Evolutionary conservation across 1,140 invertebrate genomes (phyloP).

Genomic region (Potamilus streckersoni): DNA sequence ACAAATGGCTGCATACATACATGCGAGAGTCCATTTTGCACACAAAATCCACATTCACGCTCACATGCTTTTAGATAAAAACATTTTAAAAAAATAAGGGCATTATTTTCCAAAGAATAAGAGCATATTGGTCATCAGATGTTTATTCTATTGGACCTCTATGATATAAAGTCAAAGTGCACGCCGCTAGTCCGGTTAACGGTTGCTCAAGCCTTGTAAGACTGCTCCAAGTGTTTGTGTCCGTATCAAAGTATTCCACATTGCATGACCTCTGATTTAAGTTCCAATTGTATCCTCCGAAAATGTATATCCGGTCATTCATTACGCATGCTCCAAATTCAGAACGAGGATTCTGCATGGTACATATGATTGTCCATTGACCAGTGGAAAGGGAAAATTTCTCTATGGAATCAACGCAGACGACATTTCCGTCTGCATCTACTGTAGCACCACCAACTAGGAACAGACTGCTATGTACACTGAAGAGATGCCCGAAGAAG

Average conservation of each 20-base stretch:
- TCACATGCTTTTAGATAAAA: too few relatives aligned
- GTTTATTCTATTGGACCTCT: too few relatives aligned
- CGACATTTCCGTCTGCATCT: conserved; percentile 28
- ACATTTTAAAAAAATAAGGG: too few relatives aligned
- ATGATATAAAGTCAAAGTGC: conserved; percentile 20
- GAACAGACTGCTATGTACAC: conserved; percentile 27
- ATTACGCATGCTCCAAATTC: conserved; percentile 39
- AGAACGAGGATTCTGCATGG: conserved; percentile 66
- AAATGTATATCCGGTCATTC: conserved; percentile 37
- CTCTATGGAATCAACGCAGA: conserved; percentile 42
- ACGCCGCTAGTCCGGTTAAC: conserved; percentile 19
- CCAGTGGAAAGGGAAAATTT: conserved; percentile 68
- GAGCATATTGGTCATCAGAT: too few relatives aligned
- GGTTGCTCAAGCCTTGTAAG: conserved; percentile 7
- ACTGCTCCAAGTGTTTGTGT: conserved; percentile 34
- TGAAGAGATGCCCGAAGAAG: conserved; percentile 38
- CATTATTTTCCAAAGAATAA: too few relatives aligned
- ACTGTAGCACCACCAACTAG: conserved; percentile 48
- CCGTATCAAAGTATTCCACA: conserved; percentile 38
- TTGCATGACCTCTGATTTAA: conserved; percentile 24
- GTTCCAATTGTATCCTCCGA: conserved; percentile 51
- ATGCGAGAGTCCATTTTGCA: too few relatives aligned
- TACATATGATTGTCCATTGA: conserved; percentile 69
- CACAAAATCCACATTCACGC: too few relatives aligned
- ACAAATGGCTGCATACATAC: too few relatives aligned